Conservation (phyloP, 2,888 invertebrate species). For the Mythimna impura region DNA sequence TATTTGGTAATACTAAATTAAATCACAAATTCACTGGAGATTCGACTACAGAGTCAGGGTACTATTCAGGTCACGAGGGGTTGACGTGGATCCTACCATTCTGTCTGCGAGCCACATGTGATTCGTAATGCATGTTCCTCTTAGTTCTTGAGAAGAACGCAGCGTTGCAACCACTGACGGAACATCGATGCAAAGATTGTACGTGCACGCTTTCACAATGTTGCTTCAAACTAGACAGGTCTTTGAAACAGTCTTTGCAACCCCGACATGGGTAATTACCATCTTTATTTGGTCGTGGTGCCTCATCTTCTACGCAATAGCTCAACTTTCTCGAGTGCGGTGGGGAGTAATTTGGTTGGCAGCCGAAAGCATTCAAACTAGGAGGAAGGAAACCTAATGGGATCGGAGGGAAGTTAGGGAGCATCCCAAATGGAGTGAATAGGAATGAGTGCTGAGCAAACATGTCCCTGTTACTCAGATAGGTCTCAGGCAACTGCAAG, state of each 20-base stretch:
- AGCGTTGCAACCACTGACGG: conserved; percentile 94
- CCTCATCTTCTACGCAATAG: conserved; percentile 92
- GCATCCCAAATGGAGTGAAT: conserved; percentile 87
- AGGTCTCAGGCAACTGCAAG: conserved; percentile 81
- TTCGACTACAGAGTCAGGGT: conserved; percentile 58
- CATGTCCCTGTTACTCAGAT: conserved; percentile 84
- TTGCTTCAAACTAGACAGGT: conserved; percentile 91
- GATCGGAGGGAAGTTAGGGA: conserved; percentile 86
- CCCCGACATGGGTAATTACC: conserved; percentile 93
- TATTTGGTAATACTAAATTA: conserved; percentile 84
- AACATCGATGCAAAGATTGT: conserved; percentile 93
- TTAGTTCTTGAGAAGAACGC: conserved; percentile 95
- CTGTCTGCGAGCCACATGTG: conserved; percentile 88
- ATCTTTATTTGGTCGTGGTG: conserved; percentile 92
- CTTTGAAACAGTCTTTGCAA: conserved; percentile 92
- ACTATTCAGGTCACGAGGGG: conserved; percentile 80
- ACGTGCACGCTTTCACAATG: conserved; percentile 93
- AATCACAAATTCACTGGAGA: conserved; percentile 87
- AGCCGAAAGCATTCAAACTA: conserved; percentile 82
- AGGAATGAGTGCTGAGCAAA: conserved; percentile 86
- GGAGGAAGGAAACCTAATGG: conserved; percentile 87
- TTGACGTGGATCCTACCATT: conserved; percentile 78
- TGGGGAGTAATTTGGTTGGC: conserved; percentile 82
- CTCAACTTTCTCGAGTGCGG: conserved; percentile 84
- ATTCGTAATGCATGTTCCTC: conserved; percentile 94